Evolutionary conservation across 2,113 vertebrate genomes (phyloP), one percentile per base, ranked within the genome.

Genomic region (Suricata suricatta): DNA sequence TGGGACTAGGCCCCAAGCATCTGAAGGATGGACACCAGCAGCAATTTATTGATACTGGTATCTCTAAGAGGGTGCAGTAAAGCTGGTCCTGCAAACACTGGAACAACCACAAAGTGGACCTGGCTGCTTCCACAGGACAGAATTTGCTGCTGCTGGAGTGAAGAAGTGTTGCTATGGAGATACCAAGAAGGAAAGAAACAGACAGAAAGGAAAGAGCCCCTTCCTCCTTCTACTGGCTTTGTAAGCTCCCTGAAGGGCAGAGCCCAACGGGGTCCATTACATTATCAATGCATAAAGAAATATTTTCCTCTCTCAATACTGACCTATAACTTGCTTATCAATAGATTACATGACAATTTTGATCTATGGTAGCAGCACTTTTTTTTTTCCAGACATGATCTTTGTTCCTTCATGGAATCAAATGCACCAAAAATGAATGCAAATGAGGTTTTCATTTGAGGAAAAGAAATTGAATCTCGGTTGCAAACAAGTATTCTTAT

Each of bases 151-250:
- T 57, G 25, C 44, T 71, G 33, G 44, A 94, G 31, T 25, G 41
- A 92, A 41, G 64, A 83, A 76, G 35, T 27, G 44, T 95, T 97
- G 80, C 86, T 90, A 79, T 95, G 89, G 85, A 29, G 29, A 96
- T n/a, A 71, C 7, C 10, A 27, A 90, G 3, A 72, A 21, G 64
- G 23, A 89, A 84, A 44, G 35, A 91, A 91, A 50, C 54, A 80
- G 83, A 27, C 19, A 68, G 60, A 69, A 89, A 77, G 21, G 27
- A 72, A 66, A 52, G 1, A 35, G 14, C 41, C 33, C 27, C 7
- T 79, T 76, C n/a, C 5, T 79, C 69, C n/a, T 17, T 87, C 35
- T 52, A 82, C 57, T 15, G 85, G 14, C 74, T 79, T 38, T 57
- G 29, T 16, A 52, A 33, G 17, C 31, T 90, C 6, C 16, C 25